phyloP scores from a whole-genome alignment of 2,113 vertebrate species.

The Anseranas semipalmata region DNA sequence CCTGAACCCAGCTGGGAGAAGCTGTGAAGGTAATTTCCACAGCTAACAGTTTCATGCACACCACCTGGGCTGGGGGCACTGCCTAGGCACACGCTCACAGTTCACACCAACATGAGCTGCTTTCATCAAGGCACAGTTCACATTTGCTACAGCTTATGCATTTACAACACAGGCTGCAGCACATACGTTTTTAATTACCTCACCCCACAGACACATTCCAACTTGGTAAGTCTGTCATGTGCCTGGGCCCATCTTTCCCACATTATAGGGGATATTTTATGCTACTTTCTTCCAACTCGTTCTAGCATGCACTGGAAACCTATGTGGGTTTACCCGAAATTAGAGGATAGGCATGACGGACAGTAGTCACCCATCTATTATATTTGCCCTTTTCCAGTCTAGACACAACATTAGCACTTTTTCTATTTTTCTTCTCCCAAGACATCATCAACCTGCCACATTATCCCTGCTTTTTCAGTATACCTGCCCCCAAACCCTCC shows the following conservation, averaged over 20 bases:
- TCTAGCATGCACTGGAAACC: background rate
- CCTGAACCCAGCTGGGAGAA: background rate
- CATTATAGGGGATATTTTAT: rapidly evolving
- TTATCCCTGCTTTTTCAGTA: background rate
- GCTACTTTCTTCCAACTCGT: background rate
- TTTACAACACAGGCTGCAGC: background rate
- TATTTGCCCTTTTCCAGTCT: background rate
- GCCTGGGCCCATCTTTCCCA: background rate
- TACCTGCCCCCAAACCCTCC: background rate
- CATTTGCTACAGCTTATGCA: background rate
- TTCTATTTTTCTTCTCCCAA: background rate
- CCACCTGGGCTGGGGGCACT: background rate
- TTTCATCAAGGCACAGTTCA: background rate
- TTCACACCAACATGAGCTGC: background rate
- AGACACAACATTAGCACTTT: background rate
- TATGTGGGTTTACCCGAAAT: background rate
- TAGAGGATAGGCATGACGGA: background rate
- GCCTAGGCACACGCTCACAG: background rate
- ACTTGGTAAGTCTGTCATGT: background rate
- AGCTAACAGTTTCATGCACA: background rate
- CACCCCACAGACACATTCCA: background rate
- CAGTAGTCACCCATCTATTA: background rate
- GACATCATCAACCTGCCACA: background rate
- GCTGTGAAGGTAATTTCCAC: background rate
- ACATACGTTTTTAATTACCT: background rate